phyloP scores from a whole-genome alignment of 92 coral and sea anemone species.

The Ricordea florida region DNA sequence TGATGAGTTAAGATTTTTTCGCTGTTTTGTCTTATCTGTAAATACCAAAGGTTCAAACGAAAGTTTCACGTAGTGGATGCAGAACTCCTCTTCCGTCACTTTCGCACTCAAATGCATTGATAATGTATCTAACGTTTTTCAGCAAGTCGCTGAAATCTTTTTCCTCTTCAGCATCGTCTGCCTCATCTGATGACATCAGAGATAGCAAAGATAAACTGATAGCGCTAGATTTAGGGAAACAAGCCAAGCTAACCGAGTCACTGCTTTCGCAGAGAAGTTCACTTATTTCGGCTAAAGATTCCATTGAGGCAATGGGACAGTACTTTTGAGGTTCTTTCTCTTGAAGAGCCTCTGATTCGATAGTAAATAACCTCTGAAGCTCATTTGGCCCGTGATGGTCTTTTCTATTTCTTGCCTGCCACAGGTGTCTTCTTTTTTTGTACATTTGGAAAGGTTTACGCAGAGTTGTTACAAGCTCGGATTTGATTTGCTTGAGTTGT shows the following conservation, averaged over 20 bases:
- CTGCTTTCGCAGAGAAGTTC: background rate
- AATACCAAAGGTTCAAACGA: background rate
- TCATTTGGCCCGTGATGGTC: background rate
- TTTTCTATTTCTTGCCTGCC: background rate
- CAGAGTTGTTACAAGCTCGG: no score
- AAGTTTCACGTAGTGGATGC: slow-evolving; percentile 7
- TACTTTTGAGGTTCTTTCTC: background rate
- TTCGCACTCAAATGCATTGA: background rate
- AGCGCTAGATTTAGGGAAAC: background rate
- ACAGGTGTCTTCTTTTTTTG: background rate
- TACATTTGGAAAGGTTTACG: background rate
- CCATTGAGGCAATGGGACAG: slow-evolving; percentile 16
- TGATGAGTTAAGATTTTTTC: no score
- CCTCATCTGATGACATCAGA: slow-evolving; percentile 19
- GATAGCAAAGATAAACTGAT: background rate
- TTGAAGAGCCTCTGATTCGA: background rate
- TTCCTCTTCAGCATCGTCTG: slow-evolving; percentile 18
- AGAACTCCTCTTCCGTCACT: background rate
- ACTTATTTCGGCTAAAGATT: background rate
- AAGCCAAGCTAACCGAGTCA: background rate
- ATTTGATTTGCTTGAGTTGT: no score
- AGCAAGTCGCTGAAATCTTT: background rate
- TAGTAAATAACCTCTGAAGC: background rate
- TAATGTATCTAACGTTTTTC: background rate
- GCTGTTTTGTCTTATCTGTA: no score